A percentile compares a stretch with the other conserved stretches of the same genome.
Conservation (phyloP, 1,140 invertebrate species). For the Saccostrea echinata region DNA sequence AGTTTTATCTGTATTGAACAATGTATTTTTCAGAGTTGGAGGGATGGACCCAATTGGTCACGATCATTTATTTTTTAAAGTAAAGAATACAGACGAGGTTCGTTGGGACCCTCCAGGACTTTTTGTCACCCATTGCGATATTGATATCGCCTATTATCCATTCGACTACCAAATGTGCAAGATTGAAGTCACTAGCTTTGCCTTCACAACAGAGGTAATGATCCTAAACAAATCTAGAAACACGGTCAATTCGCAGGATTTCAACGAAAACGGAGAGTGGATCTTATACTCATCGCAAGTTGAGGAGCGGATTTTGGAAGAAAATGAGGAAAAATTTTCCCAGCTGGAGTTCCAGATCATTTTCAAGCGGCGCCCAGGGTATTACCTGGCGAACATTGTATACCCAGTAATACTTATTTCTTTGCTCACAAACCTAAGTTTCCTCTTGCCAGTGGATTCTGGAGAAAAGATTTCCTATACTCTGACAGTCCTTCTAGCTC, state of each 20-base stretch:
- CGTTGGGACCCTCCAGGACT: constrained; percentile 97
- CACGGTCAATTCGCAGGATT: constrained; percentile 25
- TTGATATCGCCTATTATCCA: constrained; percentile 85
- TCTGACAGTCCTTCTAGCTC: constrained; percentile 61
- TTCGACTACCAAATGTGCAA: constrained; percentile 96
- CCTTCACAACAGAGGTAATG: constrained; percentile 82
- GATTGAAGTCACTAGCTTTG: constrained; percentile 98
- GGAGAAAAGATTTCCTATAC: constrained; percentile 66
- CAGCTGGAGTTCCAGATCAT: constrained; percentile 60
- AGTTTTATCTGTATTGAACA: too few relatives aligned
- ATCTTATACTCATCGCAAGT: background rate
- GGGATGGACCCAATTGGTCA: background rate
- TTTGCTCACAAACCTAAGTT: constrained; percentile 56
- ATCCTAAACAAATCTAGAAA: background rate
- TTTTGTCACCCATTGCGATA: constrained; percentile 93
- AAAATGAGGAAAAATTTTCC: constrained; percentile 43
- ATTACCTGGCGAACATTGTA: constrained; percentile 61
- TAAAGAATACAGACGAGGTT: constrained; percentile 90
- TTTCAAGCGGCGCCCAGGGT: constrained; percentile 51
- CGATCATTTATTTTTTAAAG: constrained; percentile 12
- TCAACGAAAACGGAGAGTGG: constrained; percentile 50
- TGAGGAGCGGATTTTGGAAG: background rate
- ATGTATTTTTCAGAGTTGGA: background rate
- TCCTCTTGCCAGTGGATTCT: constrained; percentile 64
- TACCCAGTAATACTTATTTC: constrained; percentile 63